Base-by-base conservation (phyloP, 2,113 vertebrate genomes). In the Cebus imitator region DNA sequence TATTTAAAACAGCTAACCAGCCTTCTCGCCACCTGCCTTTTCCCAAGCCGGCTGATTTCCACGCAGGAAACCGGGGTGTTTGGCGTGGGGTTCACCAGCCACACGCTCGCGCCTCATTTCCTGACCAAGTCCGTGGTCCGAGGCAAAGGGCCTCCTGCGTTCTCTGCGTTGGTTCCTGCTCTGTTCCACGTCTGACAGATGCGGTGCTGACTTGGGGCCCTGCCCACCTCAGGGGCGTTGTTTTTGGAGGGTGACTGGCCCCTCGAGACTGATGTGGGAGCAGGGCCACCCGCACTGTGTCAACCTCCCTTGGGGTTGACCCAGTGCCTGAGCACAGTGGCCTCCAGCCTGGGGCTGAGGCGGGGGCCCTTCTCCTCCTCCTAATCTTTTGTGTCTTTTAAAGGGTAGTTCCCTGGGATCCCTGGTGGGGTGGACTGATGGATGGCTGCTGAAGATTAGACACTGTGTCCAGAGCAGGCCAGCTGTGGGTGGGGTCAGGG, bases 111-210 rank as follows among this genome's bases (percentile, higher is more conserved):
- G 1, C 25, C 52, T 83, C 45, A 0, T 32, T n/a, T 8, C 43
- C 81, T 32, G 52, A 12, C 16, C 10, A 2, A 3, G 30, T 9
- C 25, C 6, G 3, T 5, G 0, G 0, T 58, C 37, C 0, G 14
- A 16, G 43, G 81, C 78, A 6, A 4, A 70, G 30, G 43, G 68
- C 45, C 0, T 2, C 0, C 16, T 8, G 16, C 1, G 11, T 50
- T 40, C 35, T 7, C 81, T 45, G 55, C 78, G 10, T 0, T 11
- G 55, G 48, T 3, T 43, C 84, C 55, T 8, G 37, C 40, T 73
- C 13, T 10, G 35, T 11, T 0, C 4, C 0, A 35, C 18, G 0
- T 37, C 32, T 20, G 40, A 6, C 68, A 16, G 7, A 35, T 4
- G 30, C 0, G 17, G 0, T 0, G 16, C 4, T 32, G 3, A 27